Base-by-base conservation (phyloP, 2,797 vertebrate species). In the Aplochiton taeniatus region DNA sequence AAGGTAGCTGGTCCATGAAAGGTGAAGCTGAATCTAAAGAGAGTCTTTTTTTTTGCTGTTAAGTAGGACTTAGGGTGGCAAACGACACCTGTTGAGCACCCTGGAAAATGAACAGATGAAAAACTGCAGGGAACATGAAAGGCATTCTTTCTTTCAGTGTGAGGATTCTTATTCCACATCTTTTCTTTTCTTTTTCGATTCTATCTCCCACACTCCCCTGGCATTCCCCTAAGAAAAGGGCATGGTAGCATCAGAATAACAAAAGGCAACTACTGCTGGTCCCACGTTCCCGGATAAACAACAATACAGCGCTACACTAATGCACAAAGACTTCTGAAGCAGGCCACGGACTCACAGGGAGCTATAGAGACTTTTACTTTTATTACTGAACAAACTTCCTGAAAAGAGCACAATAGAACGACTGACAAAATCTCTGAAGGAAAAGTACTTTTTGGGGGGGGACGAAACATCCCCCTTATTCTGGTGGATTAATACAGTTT, bases 1-100 rank as follows among this genome's bases (percentile, higher is more conserved):
- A 96, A 95, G 95, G 95, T 95, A 94, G 91, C 93, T 92, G 93
- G 92, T 94, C 93, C 92, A 95, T 95, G 92, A 95, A 96, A 98
- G 96, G 94, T 95, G 94, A 88, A 93, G 89, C 93, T 92, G 93
- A 95, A 95, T 92, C 91, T 93, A 92, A 90, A 88, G 89, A 91
- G 91, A 94, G 93, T 92, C 71, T 51, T 93, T 85, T 79, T 82
- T 60, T 61, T 58, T 82, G 74, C 78, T 4, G 63, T 85, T 88
- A 85, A 88, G 83, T 44, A 55, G 66, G 69, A 57, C 70, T 63
- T 55, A 56, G 59, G 53, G 64, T 63, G 64, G 56, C 60, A 67
- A 65, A 73, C 11, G 49, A 65, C 86, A 92, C 92, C 89, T 92
- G 90, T 92, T 90, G 90, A 89, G 75, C 44, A 4, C 63, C 0